Percentiles rank a stretch among this genome's conserved stretches.
Conservation (phyloP, 2,797 vertebrate species). For the Microctenopoma lineatum region DNA sequence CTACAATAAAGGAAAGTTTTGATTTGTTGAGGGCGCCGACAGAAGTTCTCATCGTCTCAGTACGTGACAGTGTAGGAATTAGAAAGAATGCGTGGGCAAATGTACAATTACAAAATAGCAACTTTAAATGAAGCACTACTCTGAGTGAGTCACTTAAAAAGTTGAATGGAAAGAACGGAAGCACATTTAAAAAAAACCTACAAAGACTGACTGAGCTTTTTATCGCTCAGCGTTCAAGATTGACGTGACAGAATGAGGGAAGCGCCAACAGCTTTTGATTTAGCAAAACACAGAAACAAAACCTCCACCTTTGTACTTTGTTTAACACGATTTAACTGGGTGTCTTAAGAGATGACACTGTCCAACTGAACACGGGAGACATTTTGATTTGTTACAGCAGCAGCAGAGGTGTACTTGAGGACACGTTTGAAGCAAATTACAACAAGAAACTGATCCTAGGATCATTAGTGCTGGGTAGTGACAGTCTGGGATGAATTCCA, state of each 20-base stretch:
- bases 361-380: slow-evolving; percentile 12
- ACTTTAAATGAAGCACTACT: slow-evolving; percentile 7
- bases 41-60: background rate
- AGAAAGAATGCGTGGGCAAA: slow-evolving; percentile 3
- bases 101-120: slow-evolving; percentile 30
- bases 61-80: background rate
- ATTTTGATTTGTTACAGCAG: slow-evolving; percentile 12
- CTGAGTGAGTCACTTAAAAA: slow-evolving; percentile 27
- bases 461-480: background rate
- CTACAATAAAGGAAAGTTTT: slow-evolving; percentile 16
- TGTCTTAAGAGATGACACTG: background rate
- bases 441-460: background rate
- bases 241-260: slow-evolving; percentile 20
- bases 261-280: slow-evolving; percentile 23
- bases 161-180: slow-evolving; percentile 20
- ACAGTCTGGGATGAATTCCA: background rate
- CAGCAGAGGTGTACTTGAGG: no score
- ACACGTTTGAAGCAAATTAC: background rate
- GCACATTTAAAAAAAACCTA: background rate
- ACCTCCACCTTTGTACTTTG: slow-evolving; percentile 6
- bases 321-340: background rate
- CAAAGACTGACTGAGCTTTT: slow-evolving; percentile 30
- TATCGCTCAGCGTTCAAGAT: slow-evolving; percentile 9
- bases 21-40: background rate
- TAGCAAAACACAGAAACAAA: slow-evolving; percentile 19